Conservation (phyloP, 2,888 invertebrate species). For the Conus canariensis region DNA sequence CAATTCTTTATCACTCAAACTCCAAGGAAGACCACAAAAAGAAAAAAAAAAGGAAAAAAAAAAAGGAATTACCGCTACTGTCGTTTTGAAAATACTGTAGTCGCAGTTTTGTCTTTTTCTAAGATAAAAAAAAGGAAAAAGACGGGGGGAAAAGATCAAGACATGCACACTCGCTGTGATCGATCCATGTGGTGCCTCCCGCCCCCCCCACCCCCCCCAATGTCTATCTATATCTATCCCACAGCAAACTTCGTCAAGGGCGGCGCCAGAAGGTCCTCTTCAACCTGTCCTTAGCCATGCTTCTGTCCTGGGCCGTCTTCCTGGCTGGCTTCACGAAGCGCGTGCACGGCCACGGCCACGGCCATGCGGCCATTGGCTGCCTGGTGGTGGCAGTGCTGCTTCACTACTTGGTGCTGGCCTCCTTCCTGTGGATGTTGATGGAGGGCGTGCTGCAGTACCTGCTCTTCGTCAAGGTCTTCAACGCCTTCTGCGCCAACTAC, state of each 20-base stretch:
- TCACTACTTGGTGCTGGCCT: conserved; percentile 83
- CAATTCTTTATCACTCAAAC: no score
- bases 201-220: no score
- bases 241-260: conserved; percentile 81
- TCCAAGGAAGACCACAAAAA: no score
- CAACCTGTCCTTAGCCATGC: conserved; percentile 84
- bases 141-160: no score
- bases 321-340: conserved; percentile 73
- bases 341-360: conserved; percentile 60
- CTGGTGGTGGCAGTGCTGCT: conserved; percentile 83
- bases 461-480: conserved; percentile 85
- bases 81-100: no score
- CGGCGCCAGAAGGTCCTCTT: conserved; percentile 85
- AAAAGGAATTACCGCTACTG: no score
- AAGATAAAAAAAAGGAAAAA: no score
- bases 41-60: no score
- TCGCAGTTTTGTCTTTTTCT: no score
- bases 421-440: conserved; percentile 85
- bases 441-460: conserved; percentile 85
- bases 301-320: conserved; percentile 81
- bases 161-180: no score
- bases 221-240: neutral
- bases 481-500: conserved; percentile 82
- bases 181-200: no score
- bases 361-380: conserved; percentile 77